A percentile compares a stretch with the other conserved stretches of the same genome.
Evolutionary conservation across 2,113 vertebrate species (phyloP).

Genomic region (Oxygymnocypris stewartii): DNA sequence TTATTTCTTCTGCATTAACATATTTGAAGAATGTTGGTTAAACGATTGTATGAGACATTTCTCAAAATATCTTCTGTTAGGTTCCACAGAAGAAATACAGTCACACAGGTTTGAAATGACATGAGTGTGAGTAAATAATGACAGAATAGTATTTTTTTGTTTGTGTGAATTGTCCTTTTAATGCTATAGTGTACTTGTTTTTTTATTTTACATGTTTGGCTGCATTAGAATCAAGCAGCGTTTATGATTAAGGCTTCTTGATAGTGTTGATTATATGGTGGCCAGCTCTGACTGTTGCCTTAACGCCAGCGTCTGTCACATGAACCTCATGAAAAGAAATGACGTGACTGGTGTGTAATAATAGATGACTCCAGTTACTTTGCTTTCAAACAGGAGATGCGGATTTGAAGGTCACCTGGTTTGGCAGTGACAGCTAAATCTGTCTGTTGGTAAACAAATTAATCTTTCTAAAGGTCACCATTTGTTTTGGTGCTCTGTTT

Average conservation of each 20-base stretch:
- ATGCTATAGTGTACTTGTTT: background rate
- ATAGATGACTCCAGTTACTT: conserved; percentile 85
- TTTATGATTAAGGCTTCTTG: conserved; percentile 62
- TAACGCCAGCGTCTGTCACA: conserved; percentile 73
- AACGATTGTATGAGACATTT: background rate
- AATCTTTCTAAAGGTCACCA: conserved; percentile 95
- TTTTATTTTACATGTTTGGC: background rate
- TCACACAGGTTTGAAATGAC: background rate
- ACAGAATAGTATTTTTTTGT: background rate
- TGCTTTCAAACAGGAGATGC: conserved; percentile 77
- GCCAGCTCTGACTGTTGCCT: conserved; percentile 72
- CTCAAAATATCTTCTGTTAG: background rate
- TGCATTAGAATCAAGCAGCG: conserved; percentile 49
- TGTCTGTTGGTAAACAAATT: conserved; percentile 92
- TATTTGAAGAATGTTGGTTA: background rate
- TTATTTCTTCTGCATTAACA: background rate
- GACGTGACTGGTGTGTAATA: conserved; percentile 79
- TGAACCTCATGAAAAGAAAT: conserved; percentile 77
- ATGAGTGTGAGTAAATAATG: background rate
- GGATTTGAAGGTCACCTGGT: conserved; percentile 88
- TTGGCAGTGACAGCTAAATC: conserved; percentile 83
- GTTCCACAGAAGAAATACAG: background rate
- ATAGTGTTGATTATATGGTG: conserved; percentile 70
- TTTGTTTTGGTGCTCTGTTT: conserved; percentile 82
- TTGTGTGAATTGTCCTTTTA: background rate